These are phyloP conservation scores for Salvator merianae DNA, from an alignment of 2,113 vertebrate species.

Conservation along the genomic window DNA sequence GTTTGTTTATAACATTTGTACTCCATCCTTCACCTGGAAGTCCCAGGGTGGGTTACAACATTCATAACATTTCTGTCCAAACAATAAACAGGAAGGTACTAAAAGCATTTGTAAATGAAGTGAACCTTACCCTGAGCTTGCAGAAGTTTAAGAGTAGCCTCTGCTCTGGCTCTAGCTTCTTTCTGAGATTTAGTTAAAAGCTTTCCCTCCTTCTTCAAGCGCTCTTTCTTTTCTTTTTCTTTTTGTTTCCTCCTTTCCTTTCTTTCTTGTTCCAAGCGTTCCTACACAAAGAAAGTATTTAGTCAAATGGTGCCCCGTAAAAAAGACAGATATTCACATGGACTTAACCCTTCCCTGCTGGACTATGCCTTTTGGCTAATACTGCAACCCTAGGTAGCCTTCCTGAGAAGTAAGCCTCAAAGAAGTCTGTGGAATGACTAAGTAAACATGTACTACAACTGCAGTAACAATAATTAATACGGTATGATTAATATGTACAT, in stretches of 20 bases:
- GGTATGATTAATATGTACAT: no score
- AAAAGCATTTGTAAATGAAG: background rate
- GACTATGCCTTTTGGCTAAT: background rate
- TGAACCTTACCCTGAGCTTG: conserved; percentile 90
- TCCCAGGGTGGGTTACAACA: no score
- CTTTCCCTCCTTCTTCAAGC: conserved; percentile 97
- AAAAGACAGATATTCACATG: background rate
- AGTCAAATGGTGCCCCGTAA: background rate
- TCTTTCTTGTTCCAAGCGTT: conserved; percentile 92
- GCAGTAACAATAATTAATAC: no score
- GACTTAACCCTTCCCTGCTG: background rate
- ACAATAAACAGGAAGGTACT: background rate
- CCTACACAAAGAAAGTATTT: conserved; percentile 70
- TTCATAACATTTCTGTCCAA: background rate
- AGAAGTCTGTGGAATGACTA: background rate
- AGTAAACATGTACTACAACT: no score
- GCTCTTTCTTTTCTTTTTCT: conserved; percentile 96
- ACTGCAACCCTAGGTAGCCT: background rate
- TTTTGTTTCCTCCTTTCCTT: conserved; percentile 97
- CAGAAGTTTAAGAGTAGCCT: conserved; percentile 88
- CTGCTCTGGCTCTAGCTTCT: conserved; percentile 90
- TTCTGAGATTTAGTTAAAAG: conserved; percentile 91
- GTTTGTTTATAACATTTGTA: no score
- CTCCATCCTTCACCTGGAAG: no score
- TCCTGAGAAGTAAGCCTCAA: background rate